phyloP scores from a whole-genome alignment of 2,113 vertebrate species.

The Tinamus guttatus region DNA sequence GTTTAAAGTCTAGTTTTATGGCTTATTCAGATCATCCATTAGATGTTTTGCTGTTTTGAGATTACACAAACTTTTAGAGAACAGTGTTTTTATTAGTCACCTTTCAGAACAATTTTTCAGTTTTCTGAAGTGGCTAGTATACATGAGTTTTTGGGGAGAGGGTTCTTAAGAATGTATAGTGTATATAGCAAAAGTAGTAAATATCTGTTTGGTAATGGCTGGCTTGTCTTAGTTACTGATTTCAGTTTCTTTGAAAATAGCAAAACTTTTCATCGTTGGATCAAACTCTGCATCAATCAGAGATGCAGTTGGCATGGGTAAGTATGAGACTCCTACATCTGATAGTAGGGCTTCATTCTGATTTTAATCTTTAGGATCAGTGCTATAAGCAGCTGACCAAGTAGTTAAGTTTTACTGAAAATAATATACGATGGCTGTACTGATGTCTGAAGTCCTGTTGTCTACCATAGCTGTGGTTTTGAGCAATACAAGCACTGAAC shows the following conservation, averaged over 20 bases:
- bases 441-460: neutral
- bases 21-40: neutral
- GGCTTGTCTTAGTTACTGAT: slow-evolving; percentile 19
- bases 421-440: neutral
- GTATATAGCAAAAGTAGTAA: neutral
- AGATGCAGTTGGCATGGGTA: slow-evolving; percentile 92
- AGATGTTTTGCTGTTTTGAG: neutral
- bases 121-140: neutral
- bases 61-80: neutral
- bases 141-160: no score
- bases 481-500: neutral
- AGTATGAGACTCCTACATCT: slow-evolving; percentile 60
- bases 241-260: slow-evolving; percentile 77
- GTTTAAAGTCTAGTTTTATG: neutral
- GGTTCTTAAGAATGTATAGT: neutral
- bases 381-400: neutral
- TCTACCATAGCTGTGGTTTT: neutral
- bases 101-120: neutral
- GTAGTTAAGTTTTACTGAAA: neutral
- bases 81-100: neutral
- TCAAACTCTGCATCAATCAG: slow-evolving; percentile 85
- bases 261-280: slow-evolving; percentile 92
- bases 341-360: neutral
- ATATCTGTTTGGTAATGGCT: neutral
- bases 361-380: neutral